Evolutionary conservation across 2,888 invertebrate species (phyloP), one percentile per base, ranked within the genome.

Genomic region (Epiperipatus broadwayi): DNA sequence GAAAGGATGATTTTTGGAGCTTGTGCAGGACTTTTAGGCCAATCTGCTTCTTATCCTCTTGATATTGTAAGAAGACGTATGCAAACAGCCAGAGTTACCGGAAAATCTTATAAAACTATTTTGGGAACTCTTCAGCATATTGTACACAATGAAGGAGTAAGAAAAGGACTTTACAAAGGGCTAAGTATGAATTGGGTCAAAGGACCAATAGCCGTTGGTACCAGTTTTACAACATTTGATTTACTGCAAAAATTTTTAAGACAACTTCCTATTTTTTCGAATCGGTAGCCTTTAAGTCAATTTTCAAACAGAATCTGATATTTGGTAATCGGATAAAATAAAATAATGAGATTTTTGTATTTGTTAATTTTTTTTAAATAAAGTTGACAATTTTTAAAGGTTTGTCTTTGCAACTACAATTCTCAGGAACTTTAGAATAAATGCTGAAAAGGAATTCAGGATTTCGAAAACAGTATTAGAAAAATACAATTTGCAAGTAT

Each of bases 141-240:
- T 84, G 43, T n/a, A n/a, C n/a, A n/a, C 64, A 4, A 45, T 52
- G 16, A 43, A 43, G 95, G 97, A 21, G 56, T 83, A 19, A 71
- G 71, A 56, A 69, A 73, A 36, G 95, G 95, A 0, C 78, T 93
- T 58, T 97, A 83, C 68, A 97, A 97, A 61, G 97, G 97, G 0
- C 70, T 97, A n/a, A 85, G 84, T 50, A 87, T 99, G 87, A 99
- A 97, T 63, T 97, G 93, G 91, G 76, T 97, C 37, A 71, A 70
- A 50, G 70, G 70, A n/a, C 70, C 70, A 1, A 65, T 71, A 8
- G 65, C 69, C 12, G 67, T 68, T 7, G 95, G 95, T 41, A 85
- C 95, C 51, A 91, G 91, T 52, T 97, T 93, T 64, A 80, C 87
- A 3, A 81, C 84, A 0, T 91, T 91, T 60, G 93, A 97, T 60